Evolutionary conservation across 1,140 invertebrate species (phyloP).

Genomic region (Trichoplusia ni): DNA sequence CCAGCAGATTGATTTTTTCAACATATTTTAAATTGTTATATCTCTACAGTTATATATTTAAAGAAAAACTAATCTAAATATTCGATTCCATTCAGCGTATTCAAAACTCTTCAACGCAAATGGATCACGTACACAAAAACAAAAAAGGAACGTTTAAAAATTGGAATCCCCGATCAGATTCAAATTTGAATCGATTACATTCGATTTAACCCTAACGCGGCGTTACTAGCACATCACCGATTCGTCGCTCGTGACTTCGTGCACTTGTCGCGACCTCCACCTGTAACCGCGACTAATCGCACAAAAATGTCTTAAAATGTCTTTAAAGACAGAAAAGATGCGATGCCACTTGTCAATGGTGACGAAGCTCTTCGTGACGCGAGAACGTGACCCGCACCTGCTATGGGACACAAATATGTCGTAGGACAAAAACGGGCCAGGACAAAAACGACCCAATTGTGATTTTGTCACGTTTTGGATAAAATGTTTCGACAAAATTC

Average conservation of each 20-base stretch:
- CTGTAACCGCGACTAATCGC: conserved; percentile 61
- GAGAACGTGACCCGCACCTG: conserved; percentile 45
- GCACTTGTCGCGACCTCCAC: conserved; percentile 52
- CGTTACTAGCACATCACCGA: conserved; percentile 43
- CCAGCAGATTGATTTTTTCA: too few species aligned
- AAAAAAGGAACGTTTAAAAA: not conserved
- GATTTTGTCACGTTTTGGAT: conserved; percentile 24
- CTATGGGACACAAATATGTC: conserved; percentile 42
- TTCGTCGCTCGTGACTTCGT: conserved; percentile 46
- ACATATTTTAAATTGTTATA: too few species aligned
- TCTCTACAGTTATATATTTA: too few species aligned
- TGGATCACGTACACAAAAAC: conserved; percentile 15
- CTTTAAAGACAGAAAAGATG: conserved; percentile 39
- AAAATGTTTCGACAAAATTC: not conserved
- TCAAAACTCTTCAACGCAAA: not conserved
- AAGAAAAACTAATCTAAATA: too few species aligned
- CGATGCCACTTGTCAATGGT: conserved; percentile 44
- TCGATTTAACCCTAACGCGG: conserved; percentile 21
- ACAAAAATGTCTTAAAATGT: conserved; percentile 40
- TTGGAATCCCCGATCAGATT: conserved; percentile 3
- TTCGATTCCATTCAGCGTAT: too few species aligned
- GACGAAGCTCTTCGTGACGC: conserved; percentile 49
- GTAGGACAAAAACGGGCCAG: conserved; percentile 31
- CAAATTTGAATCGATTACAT: conserved; percentile 21
- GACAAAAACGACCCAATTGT: conserved; percentile 20